Percentiles rank a stretch among this genome's conserved stretches.
Conservation (phyloP, 2,888 invertebrate genomes). For the Diarsia rubi region DNA sequence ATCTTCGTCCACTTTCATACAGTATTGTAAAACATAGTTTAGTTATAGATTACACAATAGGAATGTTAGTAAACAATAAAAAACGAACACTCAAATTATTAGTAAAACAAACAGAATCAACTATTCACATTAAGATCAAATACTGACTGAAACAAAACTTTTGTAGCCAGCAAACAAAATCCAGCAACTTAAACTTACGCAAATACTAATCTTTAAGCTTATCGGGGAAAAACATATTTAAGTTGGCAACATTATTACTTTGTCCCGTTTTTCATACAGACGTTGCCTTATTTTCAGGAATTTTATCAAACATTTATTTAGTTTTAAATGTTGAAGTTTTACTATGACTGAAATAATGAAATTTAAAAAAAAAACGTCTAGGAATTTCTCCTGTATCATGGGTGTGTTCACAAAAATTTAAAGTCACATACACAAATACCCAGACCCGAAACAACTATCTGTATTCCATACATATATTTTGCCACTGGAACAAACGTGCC, state of each 20-base stretch:
- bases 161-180: slow-evolving; percentile 7
- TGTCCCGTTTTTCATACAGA: neutral
- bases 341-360: neutral
- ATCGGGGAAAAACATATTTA: neutral
- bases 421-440: too few relatives aligned
- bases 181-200: neutral
- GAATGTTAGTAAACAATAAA: neutral
- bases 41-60: neutral
- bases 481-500: too few relatives aligned
- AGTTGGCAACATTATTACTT: slow-evolving; percentile 14
- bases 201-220: slow-evolving; percentile 30
- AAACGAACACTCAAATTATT: neutral
- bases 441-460: too few relatives aligned
- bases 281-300: neutral
- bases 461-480: too few relatives aligned
- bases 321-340: neutral
- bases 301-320: neutral
- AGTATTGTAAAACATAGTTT: neutral
- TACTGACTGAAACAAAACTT: neutral
- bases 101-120: neutral
- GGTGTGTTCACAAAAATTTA: too few relatives aligned
- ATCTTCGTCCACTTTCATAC: neutral
- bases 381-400: too few relatives aligned
- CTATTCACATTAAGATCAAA: neutral
- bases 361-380: too few relatives aligned